Percentiles rank a stretch among this genome's conserved stretches.
phyloP scores from a whole-genome alignment of 2,888 invertebrate species.

The Sceliomorpha sp. region DNA sequence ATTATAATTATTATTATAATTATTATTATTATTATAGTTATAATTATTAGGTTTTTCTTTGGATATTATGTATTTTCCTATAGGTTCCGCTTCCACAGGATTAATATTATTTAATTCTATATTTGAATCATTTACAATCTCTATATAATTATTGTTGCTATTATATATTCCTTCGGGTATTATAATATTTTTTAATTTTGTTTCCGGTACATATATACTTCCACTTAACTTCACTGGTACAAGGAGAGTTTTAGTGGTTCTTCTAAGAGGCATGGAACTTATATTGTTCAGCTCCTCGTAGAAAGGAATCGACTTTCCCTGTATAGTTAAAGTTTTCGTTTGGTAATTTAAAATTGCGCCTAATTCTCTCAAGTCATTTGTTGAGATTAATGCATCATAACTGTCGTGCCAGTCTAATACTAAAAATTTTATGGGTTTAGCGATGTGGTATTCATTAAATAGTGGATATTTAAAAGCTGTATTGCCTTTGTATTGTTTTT shows the following conservation, averaged over 20 bases:
- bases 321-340: too few species aligned
- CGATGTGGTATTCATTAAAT: neutral
- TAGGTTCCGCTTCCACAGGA: conserved; percentile 10
- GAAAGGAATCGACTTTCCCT: too few species aligned
- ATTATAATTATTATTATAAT: too few species aligned
- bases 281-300: conserved; percentile 14
- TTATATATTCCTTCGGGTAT: conserved; percentile 9
- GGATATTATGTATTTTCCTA: too few species aligned
- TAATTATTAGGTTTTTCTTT: too few species aligned
- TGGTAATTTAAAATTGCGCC: too few species aligned
- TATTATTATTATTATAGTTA: too few species aligned
- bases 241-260: neutral
- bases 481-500: conserved; percentile 2
- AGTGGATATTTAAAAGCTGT: conserved; percentile 8
- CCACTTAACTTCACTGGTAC: conserved; percentile 14
- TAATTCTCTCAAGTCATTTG: too few species aligned
- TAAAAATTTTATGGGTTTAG: conserved; percentile 3
- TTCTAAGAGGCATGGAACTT: conserved; percentile 6
- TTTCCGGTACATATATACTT: conserved; percentile 12
- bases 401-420: too few species aligned
- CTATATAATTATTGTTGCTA: conserved; percentile 9
- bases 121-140: neutral
- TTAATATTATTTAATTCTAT: conserved; percentile 12
- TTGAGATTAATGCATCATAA: too few species aligned
- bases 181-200: neutral